Evolutionary conservation across 2,888 invertebrate genomes (phyloP).

Genomic region (Phortica okadai): DNA sequence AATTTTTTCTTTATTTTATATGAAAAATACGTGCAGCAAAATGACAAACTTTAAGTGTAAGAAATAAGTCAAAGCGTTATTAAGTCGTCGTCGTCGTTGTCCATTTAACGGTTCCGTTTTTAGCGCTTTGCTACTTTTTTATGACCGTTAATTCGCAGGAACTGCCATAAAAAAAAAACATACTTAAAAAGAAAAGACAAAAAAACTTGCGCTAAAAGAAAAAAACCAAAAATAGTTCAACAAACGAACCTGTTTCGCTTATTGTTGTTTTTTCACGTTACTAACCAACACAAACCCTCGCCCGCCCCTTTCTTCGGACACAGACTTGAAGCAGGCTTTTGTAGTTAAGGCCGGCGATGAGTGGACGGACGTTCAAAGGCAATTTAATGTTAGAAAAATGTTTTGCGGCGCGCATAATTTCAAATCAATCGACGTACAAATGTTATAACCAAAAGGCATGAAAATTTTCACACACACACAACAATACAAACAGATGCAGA

Average conservation of each 20-base stretch:
- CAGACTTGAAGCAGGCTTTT: too few relatives aligned
- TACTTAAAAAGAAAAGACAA: constrained; percentile 4
- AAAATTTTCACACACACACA: not conserved
- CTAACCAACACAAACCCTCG: too few relatives aligned
- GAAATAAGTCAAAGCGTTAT: not conserved
- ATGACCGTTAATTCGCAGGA: constrained; percentile 32
- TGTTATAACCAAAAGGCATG: not conserved
- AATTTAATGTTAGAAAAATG: not conserved
- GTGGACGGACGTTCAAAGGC: not conserved
- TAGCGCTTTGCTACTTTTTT: constrained; percentile 13
- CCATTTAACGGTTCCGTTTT: constrained; percentile 41
- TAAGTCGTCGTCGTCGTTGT: constrained; percentile 14
- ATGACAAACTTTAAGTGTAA: not conserved
- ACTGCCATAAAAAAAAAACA: constrained; percentile 10
- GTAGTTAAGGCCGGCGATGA: too few relatives aligned
- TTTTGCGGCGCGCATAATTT: not conserved
- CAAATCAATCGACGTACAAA: not conserved
- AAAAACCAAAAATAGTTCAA: not conserved
- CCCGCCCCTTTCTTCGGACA: too few relatives aligned
- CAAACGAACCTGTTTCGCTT: not conserved
- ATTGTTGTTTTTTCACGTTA: constrained; percentile 1
- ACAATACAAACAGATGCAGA: too few relatives aligned
- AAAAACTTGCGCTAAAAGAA: not conserved
- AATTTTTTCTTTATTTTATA: not conserved
- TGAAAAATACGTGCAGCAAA: not conserved